Evolutionary conservation across 2,797 vertebrate genomes (phyloP).

Genomic region (Cheirogaleus major): DNA sequence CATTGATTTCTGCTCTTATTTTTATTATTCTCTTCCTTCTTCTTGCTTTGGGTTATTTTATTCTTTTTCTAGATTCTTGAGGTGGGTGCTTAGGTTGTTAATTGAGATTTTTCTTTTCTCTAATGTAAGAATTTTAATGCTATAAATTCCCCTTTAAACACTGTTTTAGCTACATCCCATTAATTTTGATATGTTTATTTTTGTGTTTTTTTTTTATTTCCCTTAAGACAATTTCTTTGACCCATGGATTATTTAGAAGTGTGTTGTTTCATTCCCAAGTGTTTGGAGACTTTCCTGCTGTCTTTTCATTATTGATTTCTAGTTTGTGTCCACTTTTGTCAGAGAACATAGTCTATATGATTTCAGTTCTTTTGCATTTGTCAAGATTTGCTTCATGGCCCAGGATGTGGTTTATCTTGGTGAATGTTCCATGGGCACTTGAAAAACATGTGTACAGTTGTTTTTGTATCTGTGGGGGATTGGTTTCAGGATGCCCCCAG

Average conservation of each 20-base stretch:
- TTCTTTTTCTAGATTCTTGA: slow-evolving; percentile 21
- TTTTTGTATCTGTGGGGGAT: background rate
- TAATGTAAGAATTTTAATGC: background rate
- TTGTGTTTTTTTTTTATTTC: background rate
- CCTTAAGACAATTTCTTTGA: background rate
- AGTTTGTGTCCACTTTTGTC: background rate
- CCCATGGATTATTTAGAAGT: background rate
- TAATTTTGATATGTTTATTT: slow-evolving; percentile 19
- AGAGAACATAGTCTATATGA: background rate
- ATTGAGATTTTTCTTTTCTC: background rate
- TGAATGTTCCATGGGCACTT: background rate
- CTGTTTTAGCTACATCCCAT: background rate
- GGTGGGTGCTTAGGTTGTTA: background rate
- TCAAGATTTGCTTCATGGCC: background rate
- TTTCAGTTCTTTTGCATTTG: background rate
- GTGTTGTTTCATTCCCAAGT: background rate
- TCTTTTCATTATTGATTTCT: background rate
- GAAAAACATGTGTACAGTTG: background rate
- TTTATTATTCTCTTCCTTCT: background rate
- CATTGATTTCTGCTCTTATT: slow-evolving; percentile 5
- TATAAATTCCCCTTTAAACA: background rate
- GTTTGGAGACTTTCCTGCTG: background rate
- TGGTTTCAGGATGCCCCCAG: background rate
- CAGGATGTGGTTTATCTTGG: background rate
- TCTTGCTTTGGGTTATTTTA: background rate